Evolutionary conservation across 2,888 invertebrate species (phyloP).

Genomic region (Drosophila rubida): DNA sequence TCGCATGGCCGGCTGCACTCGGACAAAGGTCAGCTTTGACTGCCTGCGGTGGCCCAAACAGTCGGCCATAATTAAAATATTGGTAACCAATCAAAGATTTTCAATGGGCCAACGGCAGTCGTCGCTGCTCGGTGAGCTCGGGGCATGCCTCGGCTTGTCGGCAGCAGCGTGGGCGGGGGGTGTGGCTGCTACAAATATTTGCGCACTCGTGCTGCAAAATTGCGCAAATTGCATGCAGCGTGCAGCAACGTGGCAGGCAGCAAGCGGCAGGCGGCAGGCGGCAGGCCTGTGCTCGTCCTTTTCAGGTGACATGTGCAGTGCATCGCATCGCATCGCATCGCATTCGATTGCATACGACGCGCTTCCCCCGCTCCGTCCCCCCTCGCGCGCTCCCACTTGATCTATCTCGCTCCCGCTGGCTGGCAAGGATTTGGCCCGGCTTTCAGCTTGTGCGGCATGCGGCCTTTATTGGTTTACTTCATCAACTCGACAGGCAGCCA

Average conservation of each 20-base stretch:
- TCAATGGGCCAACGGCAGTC: slow-evolving; percentile 46
- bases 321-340: slow-evolving; percentile 37
- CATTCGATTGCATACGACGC: slow-evolving; percentile 59
- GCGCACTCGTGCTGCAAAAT: slow-evolving; percentile 79
- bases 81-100: slow-evolving; percentile 78
- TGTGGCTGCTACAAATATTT: slow-evolving; percentile 68
- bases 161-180: background rate
- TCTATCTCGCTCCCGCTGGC: background rate
- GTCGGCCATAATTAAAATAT: slow-evolving; percentile 79
- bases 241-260: slow-evolving; percentile 28
- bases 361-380: background rate
- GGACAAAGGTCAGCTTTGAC: slow-evolving; percentile 58
- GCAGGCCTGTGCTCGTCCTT: slow-evolving; percentile 29
- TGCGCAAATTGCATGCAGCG: slow-evolving; percentile 77
- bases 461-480: slow-evolving; percentile 81
- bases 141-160: slow-evolving; percentile 7
- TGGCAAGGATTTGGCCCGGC: slow-evolving; percentile 67
- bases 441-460: slow-evolving; percentile 73
- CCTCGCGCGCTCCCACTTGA: background rate
- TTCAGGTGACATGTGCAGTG: slow-evolving; percentile 73
- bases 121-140: background rate
- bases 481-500: slow-evolving; percentile 73
- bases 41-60: slow-evolving; percentile 33
- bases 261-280: no score
- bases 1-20: slow-evolving; percentile 35